Base-by-base conservation (phyloP, 2,888 invertebrate species). In the Hemaris fuciformis region DNA sequence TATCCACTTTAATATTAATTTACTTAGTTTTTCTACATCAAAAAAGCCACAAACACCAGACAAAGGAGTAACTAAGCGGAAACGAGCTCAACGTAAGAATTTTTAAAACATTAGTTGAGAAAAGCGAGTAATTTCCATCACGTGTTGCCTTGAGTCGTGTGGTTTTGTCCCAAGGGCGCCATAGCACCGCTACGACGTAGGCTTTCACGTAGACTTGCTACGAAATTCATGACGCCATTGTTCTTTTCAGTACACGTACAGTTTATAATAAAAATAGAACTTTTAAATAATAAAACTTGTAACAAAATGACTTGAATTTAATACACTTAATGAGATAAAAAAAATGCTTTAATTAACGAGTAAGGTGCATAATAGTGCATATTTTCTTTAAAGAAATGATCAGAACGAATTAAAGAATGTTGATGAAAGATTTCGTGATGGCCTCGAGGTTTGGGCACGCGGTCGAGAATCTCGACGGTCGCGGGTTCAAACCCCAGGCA, bases 141-240 rank as follows among this genome's bases (percentile, higher is more conserved):
- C 10, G n/a, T 53, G 31, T 53, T 31, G 53, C 53, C 27, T 53
- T 27, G 31, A 53, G 31, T 18, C 31, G 15, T 6, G 18, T 27
- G 53, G 27, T 48, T 25, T 63, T 60, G 62, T 62, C 67, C 67
- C 67, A 13, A 38, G 67, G 67, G 67, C 53, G 61, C 58, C 64
- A 63, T 64, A 65, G 62, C 59, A 18, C 42, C 57, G 62, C 63
- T 53, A 53, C 53, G 53, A 53, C 62, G 64, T 62, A 64, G 64
- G 65, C 62, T 65, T 62, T 65, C 61, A 62, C 65, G 65, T 65
- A 64, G 53, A 53, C 53, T 27, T 53, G 53, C 53, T 53, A 53
- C 53, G 53, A 18, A 31, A 53, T 53, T 53, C 53, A 53, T 53
- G 31, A 31, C 18, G 53, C 53, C 53, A 31, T 31, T 53, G 53